phyloP scores from a whole-genome alignment of 2,797 vertebrate genomes.

The Merluccius polli region DNA sequence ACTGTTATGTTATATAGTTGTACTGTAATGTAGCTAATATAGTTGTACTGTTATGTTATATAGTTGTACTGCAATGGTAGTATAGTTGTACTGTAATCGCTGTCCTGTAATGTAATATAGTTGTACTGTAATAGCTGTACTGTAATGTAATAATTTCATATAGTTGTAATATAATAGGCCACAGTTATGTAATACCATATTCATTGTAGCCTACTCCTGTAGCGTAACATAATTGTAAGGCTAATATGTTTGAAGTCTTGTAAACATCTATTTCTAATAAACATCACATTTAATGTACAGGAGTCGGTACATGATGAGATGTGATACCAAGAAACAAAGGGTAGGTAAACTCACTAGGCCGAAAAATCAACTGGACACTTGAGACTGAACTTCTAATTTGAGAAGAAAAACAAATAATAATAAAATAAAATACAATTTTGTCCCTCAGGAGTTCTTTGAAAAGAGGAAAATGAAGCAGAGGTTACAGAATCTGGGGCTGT shows the following conservation, averaged over 20 bases:
- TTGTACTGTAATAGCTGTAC: background rate
- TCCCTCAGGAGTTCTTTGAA: slow-evolving; percentile 73
- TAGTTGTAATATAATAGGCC: background rate
- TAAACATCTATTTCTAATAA: background rate
- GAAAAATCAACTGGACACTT: background rate
- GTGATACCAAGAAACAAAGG: slow-evolving; percentile 66
- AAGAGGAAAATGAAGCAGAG: slow-evolving; percentile 68
- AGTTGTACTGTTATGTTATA: background rate
- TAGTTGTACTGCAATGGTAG: background rate
- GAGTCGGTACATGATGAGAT: slow-evolving; percentile 64
- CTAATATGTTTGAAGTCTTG: background rate
- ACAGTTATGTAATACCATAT: background rate
- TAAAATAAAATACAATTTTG: background rate
- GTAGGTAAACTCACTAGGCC: slow-evolving; percentile 43
- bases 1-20: background rate
- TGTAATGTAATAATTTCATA: background rate
- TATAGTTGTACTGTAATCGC: no score
- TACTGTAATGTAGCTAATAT: background rate
- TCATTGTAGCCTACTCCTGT: background rate
- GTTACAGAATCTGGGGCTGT: slow-evolving; percentile 36
- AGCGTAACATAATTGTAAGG: background rate
- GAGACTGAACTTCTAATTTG: background rate
- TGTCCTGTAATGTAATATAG: background rate
- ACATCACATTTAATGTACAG: slow-evolving; percentile 43
- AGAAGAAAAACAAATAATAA: background rate